Percentiles rank a stretch among this genome's conserved stretches.
phyloP scores from a whole-genome alignment of 2,113 vertebrate genomes.

The Bolborhynchus lineola region DNA sequence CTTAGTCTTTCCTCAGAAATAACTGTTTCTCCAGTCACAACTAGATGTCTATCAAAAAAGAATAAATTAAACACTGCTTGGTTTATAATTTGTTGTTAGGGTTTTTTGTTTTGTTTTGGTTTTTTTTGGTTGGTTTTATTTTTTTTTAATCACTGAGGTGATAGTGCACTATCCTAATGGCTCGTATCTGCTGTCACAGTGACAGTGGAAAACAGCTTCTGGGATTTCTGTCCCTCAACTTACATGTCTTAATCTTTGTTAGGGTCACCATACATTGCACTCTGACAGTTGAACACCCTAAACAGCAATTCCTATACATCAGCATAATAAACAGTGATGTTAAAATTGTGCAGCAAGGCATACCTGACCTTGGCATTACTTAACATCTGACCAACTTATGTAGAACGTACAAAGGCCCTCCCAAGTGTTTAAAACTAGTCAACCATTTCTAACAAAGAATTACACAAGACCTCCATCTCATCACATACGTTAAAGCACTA shows the following conservation, averaged over 20 bases:
- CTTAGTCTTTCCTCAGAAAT: background rate
- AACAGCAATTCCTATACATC: background rate
- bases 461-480: background rate
- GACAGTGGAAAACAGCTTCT: background rate
- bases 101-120: background rate
- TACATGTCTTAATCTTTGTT: background rate
- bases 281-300: background rate
- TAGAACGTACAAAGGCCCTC: background rate
- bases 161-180: background rate
- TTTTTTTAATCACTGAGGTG: background rate
- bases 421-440: background rate
- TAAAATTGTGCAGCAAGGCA: background rate
- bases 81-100: background rate
- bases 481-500: background rate
- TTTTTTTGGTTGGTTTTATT: background rate
- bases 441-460: background rate
- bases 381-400: background rate
- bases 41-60: background rate
- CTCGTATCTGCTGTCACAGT: background rate
- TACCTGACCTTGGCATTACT: background rate
- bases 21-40: background rate
- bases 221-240: background rate
- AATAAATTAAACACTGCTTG: background rate
- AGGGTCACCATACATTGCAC: background rate
- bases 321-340: background rate